Evolutionary conservation across 2,113 vertebrate species (phyloP).

Genomic region (Petaurus breviceps): DNA sequence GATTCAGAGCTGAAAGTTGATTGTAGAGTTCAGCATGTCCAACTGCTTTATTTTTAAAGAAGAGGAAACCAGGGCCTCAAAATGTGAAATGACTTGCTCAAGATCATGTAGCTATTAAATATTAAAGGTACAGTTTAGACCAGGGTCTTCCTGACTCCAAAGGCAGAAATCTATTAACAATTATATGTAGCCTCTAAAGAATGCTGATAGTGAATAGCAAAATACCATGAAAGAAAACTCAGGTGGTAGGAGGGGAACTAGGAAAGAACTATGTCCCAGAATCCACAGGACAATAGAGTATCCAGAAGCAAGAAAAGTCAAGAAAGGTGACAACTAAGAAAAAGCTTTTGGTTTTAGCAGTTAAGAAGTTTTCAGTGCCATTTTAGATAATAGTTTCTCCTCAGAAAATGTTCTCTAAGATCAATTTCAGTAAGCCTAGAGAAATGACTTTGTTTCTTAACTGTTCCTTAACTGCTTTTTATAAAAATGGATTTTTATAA

Average conservation of each 20-base stretch:
- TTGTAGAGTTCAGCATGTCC: background rate
- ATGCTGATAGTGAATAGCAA: background rate
- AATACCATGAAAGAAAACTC: background rate
- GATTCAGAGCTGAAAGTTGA: background rate
- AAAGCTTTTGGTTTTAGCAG: background rate
- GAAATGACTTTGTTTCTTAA: background rate
- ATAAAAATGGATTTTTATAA: conserved; percentile 7
- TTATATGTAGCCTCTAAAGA: background rate
- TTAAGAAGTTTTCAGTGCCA: background rate
- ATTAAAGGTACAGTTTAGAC: background rate
- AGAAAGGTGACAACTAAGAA: background rate
- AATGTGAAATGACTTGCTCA: background rate
- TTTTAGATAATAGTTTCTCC: background rate
- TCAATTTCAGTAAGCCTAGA: background rate
- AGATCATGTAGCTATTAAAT: background rate
- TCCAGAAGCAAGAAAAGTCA: background rate
- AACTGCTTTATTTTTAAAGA: background rate
- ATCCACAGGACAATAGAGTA: background rate
- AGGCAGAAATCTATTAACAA: background rate
- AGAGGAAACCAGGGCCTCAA: background rate
- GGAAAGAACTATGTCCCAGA: background rate
- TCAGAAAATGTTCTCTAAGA: background rate
- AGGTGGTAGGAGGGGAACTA: background rate
- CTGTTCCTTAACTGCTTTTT: background rate
- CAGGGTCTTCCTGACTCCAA: background rate